Evolutionary conservation across 2,888 invertebrate species (phyloP), one percentile per base, ranked within the genome.

Genomic region (Lamproptera curius): DNA sequence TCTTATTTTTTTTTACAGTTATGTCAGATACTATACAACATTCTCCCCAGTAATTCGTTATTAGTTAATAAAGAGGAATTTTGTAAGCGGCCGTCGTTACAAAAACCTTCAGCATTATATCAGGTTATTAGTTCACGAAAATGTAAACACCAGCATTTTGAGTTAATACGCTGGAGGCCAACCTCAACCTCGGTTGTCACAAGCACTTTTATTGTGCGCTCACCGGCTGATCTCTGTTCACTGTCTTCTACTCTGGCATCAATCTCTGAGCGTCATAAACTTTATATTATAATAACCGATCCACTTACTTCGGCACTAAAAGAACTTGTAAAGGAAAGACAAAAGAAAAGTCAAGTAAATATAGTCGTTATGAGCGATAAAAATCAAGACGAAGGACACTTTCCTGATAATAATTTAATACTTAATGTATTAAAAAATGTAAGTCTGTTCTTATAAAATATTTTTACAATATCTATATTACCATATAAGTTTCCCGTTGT

Each of bases 351-450:
- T 11, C 67, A n/a, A n/a, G n/a, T n/a, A n/a, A n/a, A n/a, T n/a
- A n/a, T n/a, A 14, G 44, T 73, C n/a, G 65, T 65, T 56, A 53
- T 69, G 5, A 70, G 68, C 13, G 58, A 68, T 36, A 62, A 63
- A 40, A 54, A 64, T 14, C 58, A 63, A 48, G 46, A 45, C 16
- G 41, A 68, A 16, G 64, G 62, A 17, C 55, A 70, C 39, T 36
- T 73, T 9, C 67, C 73, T 0, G 58, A 69, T 31, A 49, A 69
- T 11, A 60, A 72, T 51, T 54, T 76, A 17, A 64, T 64, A 1
- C 65, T 59, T 38, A 55, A 53, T 28, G 57, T 70, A n/a, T 43
- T 70, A 1, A 49, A 63, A 38, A 54, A 70, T 42, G 73, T 73
- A 56, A 62, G 70, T 58, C 15, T 3, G 11, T 37, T 28, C n/a